Base-by-base conservation (phyloP, 1,140 invertebrate species). In the Trichonephila inaurata region DNA sequence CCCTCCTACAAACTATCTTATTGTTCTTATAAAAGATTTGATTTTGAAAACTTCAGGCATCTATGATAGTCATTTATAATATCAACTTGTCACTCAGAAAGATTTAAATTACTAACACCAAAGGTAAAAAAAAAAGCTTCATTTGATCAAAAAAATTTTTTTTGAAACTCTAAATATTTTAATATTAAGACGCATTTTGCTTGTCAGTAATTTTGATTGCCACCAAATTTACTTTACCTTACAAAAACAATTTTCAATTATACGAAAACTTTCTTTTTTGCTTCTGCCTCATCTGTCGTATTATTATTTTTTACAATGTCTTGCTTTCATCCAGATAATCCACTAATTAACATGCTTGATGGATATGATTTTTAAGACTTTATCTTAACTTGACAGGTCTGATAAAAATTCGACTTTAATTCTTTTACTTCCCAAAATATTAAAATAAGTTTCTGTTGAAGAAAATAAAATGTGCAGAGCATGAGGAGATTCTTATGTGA, bases 311-410 rank as follows among this genome's bases (percentile, higher is more conserved):
- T 82, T 40, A 82, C 77, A 82, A 40, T 82, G 77, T 51, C 44
- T 44, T 40, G 77, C 77, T 40, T 82, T 82, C 77, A 82, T 44
- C 77, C 18, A 82, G 44, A 44, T 82, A 82, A 82, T 82, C 77
- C 77, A 19, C 33, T 82, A 82, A 82, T 82, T 82, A 82, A 82
- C 77, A 82, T 82, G 33, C 12, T 82, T 82, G 77, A 40, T 82
- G 16, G 44, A 82, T 82, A 82, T 44, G 33, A 44, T 82, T 82
- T 82, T 82, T 82, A 18, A 40, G 33, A n/a, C 44, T 82, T 82
- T 51, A 51, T 51, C 33, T 16, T 19, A 82, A 28, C 0, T 82
- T 82, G 77, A 82, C 77, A 82, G 44, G n/a, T 18, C 33, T 40
- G 33, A 82, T 51, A 82, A 82, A 51, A 51, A 82, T 44, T 40